Percentiles rank a stretch among this genome's conserved stretches.
Conservation (phyloP, 2,888 invertebrate genomes). For the Leptopterna dolabrata region DNA sequence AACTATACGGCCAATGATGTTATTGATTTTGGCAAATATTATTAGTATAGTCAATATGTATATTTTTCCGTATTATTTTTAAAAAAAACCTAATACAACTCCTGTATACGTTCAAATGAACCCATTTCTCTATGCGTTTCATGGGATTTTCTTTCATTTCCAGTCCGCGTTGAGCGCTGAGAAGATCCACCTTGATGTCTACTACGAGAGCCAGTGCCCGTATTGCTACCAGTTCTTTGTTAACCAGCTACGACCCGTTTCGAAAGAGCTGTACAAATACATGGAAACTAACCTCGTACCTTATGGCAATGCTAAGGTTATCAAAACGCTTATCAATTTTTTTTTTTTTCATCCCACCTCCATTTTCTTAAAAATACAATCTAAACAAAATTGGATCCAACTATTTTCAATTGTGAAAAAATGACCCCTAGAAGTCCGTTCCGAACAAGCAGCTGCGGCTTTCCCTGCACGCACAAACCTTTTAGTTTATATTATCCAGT, state of each 20-base stretch:
- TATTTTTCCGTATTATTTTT: no score
- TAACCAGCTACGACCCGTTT: not conserved
- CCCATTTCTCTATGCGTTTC: not conserved
- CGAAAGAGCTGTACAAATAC: not conserved
- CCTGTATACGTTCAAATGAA: not conserved
- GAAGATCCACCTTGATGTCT: not conserved
- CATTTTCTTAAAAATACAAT: no score
- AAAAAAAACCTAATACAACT: no score
- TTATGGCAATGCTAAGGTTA: constrained; percentile 25
- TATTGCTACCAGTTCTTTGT: constrained; percentile 10
- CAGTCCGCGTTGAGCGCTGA: not conserved
- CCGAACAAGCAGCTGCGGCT: no score
- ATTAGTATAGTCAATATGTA: no score
- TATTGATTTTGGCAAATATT: no score
- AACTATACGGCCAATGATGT: no score
- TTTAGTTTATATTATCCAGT: not conserved
- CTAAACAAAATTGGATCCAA: no score
- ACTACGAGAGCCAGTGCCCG: constrained; percentile 22
- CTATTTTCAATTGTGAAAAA: no score
- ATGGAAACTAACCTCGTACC: not conserved
- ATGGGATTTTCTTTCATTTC: not conserved
- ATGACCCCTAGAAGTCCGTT: no score
- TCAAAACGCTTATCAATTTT: not conserved
- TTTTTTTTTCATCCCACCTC: not conserved
- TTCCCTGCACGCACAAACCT: not conserved